These are phyloP conservation scores for Grammomys dolichurus DNA, from an alignment of 2,113 vertebrate species.

Conservation along the genomic window DNA sequence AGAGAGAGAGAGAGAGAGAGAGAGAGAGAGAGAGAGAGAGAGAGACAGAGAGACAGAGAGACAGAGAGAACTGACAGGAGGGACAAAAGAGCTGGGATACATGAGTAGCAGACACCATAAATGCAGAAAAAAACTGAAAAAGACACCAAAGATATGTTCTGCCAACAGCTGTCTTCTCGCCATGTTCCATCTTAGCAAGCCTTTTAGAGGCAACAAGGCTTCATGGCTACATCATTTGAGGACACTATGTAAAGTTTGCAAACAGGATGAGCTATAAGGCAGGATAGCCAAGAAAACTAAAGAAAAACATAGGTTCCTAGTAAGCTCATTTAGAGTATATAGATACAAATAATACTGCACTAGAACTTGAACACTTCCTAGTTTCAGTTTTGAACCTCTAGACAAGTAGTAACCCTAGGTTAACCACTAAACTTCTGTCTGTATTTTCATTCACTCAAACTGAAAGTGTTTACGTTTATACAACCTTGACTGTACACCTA, in stretches of 20 bases:
- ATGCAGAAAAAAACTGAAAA: constrained; percentile 34
- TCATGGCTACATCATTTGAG: background rate
- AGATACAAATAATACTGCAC: constrained; percentile 49
- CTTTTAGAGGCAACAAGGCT: constrained; percentile 49
- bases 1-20: constrained; percentile 62
- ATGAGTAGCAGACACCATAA: background rate
- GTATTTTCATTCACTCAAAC: constrained; percentile 24
- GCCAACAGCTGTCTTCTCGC: constrained; percentile 10
- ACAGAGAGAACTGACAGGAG: constrained; percentile 50
- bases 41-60: constrained; percentile 65
- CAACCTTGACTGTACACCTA: constrained; percentile 7
- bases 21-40: constrained; percentile 65
- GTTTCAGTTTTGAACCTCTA: constrained; percentile 44
- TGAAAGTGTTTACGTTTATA: constrained; percentile 59
- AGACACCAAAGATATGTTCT: constrained; percentile 53
- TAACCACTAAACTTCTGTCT: constrained; percentile 59
- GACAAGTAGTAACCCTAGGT: constrained; percentile 12
- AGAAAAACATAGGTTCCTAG: background rate
- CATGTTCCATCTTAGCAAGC: constrained; percentile 27
- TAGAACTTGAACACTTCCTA: constrained; percentile 54
- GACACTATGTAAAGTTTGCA: background rate
- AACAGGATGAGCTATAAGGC: constrained; percentile 48
- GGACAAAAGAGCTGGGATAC: background rate
- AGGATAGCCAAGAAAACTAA: background rate
- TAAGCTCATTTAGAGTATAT: background rate